Evolutionary conservation across 2,113 vertebrate species (phyloP).

Genomic region (Cephalopterus ornatus): DNA sequence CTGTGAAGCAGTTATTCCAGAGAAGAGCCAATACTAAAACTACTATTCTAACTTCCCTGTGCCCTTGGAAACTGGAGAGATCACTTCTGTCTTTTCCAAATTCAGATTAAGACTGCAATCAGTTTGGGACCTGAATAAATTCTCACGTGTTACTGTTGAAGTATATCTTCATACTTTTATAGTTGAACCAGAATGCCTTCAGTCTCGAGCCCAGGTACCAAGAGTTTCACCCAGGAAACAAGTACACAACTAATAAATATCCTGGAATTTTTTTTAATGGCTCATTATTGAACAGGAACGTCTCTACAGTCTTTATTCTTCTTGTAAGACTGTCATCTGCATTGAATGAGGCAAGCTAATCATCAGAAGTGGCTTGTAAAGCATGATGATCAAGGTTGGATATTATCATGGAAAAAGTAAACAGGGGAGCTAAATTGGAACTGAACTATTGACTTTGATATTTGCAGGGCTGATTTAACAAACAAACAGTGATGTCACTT

Average conservation of each 20-base stretch:
- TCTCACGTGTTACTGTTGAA: neutral
- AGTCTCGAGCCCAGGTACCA: neutral
- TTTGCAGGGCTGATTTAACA: neutral
- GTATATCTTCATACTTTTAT: neutral
- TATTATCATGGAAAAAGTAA: neutral
- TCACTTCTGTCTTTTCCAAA: neutral
- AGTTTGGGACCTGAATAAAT: neutral
- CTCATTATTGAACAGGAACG: neutral
- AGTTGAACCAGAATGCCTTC: neutral
- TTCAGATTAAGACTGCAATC: neutral
- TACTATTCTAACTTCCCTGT: neutral
- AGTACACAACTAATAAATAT: neutral
- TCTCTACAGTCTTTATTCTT: neutral
- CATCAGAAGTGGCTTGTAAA: neutral
- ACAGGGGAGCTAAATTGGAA: neutral
- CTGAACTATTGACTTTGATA: neutral
- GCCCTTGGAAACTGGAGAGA: neutral
- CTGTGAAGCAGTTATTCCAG: neutral
- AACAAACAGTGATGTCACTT: neutral
- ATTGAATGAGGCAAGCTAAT: neutral
- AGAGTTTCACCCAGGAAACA: neutral
- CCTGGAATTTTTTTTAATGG: neutral
- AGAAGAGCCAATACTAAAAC: neutral
- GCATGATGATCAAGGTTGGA: neutral
- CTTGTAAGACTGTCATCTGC: neutral